Evolutionary conservation across 1,140 invertebrate species (phyloP), one percentile per base, ranked within the genome.

Genomic region (Octopus bimaculoides): DNA sequence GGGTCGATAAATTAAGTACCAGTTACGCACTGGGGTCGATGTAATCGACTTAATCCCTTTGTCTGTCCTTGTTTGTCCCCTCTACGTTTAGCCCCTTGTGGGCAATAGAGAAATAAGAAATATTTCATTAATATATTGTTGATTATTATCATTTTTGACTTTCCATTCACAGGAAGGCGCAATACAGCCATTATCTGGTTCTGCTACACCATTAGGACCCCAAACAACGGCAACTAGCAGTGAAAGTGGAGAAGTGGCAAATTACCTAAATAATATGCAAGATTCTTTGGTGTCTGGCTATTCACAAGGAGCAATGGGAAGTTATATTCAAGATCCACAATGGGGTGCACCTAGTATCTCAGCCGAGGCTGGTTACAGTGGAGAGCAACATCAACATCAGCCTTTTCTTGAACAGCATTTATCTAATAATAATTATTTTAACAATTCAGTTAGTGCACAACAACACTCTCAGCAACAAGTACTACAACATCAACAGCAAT

Each of bases 121-220:
- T 41, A 41, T 41, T 41, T 41, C 26, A 41, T 41, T 41, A 41
- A 41, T 41, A 41, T 2, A 41, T 41, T 41, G 26, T 41, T 41
- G 26, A 2, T 41, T 41, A 2, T 41, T 41, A 41, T 41, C 26
- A 41, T 41, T 41, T 41, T 41, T 41, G 26, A 41, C 26, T 41
- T 41, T 41, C 26, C 26, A 41, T 55, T 76, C 82, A 9, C 54
- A 89, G 88, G 89, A 90, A 83, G 89, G 89, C 17, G 84, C 83
- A 61, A 87, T 90, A 52, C 87, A 88, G 81, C 86, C 85, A 10
- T 69, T 88, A 52, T 88, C 87, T 10, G 89, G 88, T 0, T 82
- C 83, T 74, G 86, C 75, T 10, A 89, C 89, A 4, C 88, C 87
- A 10, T 81, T 82, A n/a, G 84, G 80, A 17, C 79, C 79, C 10